These are phyloP conservation scores for Antitype chi DNA, from an alignment of 2,888 invertebrate genomes.

Conservation along the genomic window DNA sequence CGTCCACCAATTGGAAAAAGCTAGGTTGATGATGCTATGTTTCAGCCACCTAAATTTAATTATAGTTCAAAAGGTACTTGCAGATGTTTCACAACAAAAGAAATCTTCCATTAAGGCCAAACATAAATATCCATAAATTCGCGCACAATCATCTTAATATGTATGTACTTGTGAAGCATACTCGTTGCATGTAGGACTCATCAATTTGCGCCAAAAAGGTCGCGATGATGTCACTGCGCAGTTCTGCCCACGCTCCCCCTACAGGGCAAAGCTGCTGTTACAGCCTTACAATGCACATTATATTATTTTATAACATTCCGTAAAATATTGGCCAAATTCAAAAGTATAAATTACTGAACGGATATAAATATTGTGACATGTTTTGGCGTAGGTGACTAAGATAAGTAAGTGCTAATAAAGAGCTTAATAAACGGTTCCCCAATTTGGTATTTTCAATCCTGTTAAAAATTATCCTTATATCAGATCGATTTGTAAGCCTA, in stretches of 20 bases:
- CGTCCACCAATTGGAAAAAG: no score
- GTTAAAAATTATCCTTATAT: neutral
- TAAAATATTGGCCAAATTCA: constrained; percentile 41
- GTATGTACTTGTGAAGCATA: constrained; percentile 37
- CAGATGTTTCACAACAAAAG: constrained; percentile 28
- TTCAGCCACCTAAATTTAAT: neutral
- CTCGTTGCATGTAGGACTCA: constrained; percentile 49
- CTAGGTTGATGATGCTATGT: neutral
- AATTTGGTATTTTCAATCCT: neutral
- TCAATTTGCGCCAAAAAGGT: constrained; percentile 58
- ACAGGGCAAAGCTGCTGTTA: constrained; percentile 42
- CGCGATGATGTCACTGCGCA: constrained; percentile 50
- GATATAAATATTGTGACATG: constrained; percentile 17
- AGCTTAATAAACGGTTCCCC: neutral
- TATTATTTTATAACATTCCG: constrained; percentile 55
- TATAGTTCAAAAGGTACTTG: constrained; percentile 1
- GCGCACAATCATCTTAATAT: constrained; percentile 40
- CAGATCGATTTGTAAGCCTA: neutral
- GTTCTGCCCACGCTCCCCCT: constrained; percentile 43
- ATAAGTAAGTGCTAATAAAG: constrained; percentile 11
- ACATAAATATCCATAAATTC: constrained; percentile 48
- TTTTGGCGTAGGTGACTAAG: constrained; percentile 26
- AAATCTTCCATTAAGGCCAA: constrained; percentile 32
- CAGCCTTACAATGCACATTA: constrained; percentile 46
- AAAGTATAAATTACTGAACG: constrained; percentile 42